Conservation (phyloP, 2,113 vertebrate species). For the Phoxinus phoxinus region DNA sequence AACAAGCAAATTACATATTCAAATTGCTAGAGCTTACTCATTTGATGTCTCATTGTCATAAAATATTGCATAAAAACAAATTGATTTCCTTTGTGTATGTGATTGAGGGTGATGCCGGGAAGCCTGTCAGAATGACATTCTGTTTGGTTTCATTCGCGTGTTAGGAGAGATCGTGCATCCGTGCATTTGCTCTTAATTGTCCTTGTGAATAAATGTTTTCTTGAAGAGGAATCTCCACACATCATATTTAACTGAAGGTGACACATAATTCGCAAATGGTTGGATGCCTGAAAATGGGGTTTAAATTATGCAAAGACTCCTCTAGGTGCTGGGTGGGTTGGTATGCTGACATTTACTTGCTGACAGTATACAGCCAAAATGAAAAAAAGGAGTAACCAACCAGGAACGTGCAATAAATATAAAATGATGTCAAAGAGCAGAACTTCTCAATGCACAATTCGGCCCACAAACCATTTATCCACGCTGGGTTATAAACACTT, state of each 20-base stretch:
- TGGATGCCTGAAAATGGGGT: constrained; percentile 38
- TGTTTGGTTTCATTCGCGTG: constrained; percentile 24
- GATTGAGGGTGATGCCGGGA: constrained; percentile 16
- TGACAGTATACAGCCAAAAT: constrained; percentile 4
- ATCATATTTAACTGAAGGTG: constrained; percentile 52
- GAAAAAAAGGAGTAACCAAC: constrained; percentile 9
- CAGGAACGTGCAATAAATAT: background rate
- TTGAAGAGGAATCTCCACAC: constrained; percentile 29
- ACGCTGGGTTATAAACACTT: constrained; percentile 19
- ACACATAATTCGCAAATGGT: constrained; percentile 49
- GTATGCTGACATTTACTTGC: constrained; percentile 50
- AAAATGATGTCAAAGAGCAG: constrained; percentile 27
- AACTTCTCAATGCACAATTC: constrained; percentile 3
- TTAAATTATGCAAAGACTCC: constrained; percentile 55
- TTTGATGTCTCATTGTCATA: constrained; percentile 33
- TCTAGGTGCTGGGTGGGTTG: constrained; percentile 33
- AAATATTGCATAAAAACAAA: constrained; percentile 13
- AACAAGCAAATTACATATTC: constrained; percentile 45
- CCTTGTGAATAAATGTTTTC: constrained; percentile 38
- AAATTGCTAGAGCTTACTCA: constrained; percentile 24
- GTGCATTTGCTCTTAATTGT: constrained; percentile 43
- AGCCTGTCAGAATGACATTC: background rate
- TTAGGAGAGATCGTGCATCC: background rate
- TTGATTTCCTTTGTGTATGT: constrained; percentile 26
- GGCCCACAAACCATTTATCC: constrained; percentile 28